phyloP scores from a whole-genome alignment of 1,140 invertebrate genomes.

The Ips nitidus region DNA sequence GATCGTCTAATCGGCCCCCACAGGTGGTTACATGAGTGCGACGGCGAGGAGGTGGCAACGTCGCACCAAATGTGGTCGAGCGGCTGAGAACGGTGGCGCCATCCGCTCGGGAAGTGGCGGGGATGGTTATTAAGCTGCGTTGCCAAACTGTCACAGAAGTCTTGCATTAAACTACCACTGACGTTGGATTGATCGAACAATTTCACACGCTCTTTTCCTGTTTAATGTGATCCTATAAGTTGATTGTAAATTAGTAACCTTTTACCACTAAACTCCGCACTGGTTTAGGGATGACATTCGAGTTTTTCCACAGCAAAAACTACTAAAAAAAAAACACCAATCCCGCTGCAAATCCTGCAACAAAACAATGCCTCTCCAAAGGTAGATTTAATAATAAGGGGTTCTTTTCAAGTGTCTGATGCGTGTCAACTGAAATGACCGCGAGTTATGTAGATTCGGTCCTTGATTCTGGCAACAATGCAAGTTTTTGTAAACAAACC shows the following conservation, averaged over 20 bases:
- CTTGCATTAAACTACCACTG: background rate
- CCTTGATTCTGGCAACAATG: conserved; percentile 21
- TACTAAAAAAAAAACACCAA: too few relatives aligned
- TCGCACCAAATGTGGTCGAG: conserved; percentile 10
- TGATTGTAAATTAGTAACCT: too few relatives aligned
- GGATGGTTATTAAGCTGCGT: conserved; percentile 8
- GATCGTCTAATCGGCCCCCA: conserved; percentile 24
- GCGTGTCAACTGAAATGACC: conserved; percentile 28
- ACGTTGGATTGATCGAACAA: too few relatives aligned
- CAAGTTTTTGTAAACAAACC: conserved; percentile 24
- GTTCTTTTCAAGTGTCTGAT: conserved; percentile 29
- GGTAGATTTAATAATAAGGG: conserved; percentile 22
- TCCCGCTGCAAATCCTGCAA: too few relatives aligned
- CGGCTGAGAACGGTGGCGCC: conserved; percentile 20
- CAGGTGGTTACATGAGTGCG: conserved; percentile 28
- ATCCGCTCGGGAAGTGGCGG: conserved; percentile 10
- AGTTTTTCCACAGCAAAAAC: too few relatives aligned
- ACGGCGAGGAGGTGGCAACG: conserved; percentile 20
- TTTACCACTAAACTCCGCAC: too few relatives aligned
- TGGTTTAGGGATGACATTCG: too few relatives aligned
- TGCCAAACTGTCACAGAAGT: conserved; percentile 1
- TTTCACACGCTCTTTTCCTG: too few relatives aligned
- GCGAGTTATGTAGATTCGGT: conserved; percentile 22
- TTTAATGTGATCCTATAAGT: too few relatives aligned
- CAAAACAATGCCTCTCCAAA: background rate